A percentile compares a stretch with the other conserved stretches of the same genome.
Evolutionary conservation across 1,140 invertebrate genomes (phyloP).

Genomic region (Diabrotica undecimpunctata): DNA sequence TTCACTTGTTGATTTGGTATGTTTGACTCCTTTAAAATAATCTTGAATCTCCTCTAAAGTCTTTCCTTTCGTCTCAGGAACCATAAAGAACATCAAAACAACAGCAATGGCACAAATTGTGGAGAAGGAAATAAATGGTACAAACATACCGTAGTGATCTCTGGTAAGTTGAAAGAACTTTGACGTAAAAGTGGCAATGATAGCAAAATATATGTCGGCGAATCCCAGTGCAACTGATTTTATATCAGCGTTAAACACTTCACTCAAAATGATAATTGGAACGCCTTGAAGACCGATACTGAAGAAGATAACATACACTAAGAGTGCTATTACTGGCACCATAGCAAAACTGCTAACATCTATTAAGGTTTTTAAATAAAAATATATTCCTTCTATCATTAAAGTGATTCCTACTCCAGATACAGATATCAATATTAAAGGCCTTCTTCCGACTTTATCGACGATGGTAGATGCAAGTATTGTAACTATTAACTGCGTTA

Average conservation of each 20-base stretch:
- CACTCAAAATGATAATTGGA: constrained; percentile 67
- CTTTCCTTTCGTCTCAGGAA: constrained; percentile 65
- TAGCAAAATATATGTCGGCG: constrained; percentile 66
- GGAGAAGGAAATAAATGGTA: constrained; percentile 72
- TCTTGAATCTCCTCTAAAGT: constrained; percentile 47
- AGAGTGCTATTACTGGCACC: constrained; percentile 62
- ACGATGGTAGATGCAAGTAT: constrained; percentile 62
- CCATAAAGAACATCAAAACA: constrained; percentile 59
- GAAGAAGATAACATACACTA: constrained; percentile 68
- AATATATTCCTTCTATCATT: constrained; percentile 59
- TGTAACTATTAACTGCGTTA: constrained; percentile 64
- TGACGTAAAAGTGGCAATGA: constrained; percentile 70
- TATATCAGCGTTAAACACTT: constrained; percentile 70
- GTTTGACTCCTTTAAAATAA: constrained; percentile 26
- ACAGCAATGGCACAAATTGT: constrained; percentile 60
- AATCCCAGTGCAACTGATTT: constrained; percentile 67
- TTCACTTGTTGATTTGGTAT: not conserved
- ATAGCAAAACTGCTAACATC: constrained; percentile 31
- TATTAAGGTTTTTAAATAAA: constrained; percentile 49
- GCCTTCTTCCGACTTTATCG: constrained; percentile 67
- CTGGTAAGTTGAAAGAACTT: constrained; percentile 67
- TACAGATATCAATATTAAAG: constrained; percentile 61
- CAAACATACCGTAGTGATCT: constrained; percentile 60
- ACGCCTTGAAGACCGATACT: constrained; percentile 68
- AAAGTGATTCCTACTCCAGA: constrained; percentile 54